Evolutionary conservation across 2,797 vertebrate genomes (phyloP), one percentile per base, ranked within the genome.

Genomic region (Argya squamiceps): DNA sequence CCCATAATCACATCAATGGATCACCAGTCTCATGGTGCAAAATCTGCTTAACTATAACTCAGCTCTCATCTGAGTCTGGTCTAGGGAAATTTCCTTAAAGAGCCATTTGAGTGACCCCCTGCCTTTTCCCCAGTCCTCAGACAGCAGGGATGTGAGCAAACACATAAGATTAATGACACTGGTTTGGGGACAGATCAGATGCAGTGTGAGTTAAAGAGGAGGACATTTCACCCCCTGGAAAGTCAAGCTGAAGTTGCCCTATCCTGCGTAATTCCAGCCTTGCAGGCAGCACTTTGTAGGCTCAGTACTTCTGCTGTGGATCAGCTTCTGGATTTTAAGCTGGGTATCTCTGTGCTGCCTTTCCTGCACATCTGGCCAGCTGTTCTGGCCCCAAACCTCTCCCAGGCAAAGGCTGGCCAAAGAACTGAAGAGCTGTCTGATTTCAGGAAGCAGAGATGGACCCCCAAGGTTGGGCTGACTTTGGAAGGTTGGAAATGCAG

Each of bases 71-170:
- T 74, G 34, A 59, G 44, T 17, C 49, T 74, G 56, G 22, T 32
- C 24, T 10, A 15, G 49, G n/a, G 43, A 71, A 80, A 37, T 80
- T 49, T 60, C 76, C 49, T 89, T 64, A 22, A 74, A 60, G 24
- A 70, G 20, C 32, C 6, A 19, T 75, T 39, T 60, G 23, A 55
- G 15, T 60, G 27, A 34, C n/a, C 44, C 12, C 15, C 23, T 69
- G 53, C n/a, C 67, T 63, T 74, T 22, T 20, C 6, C n/a, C 65
- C 30, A 44, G 0, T 14, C 0, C 0, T 69, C 55, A 76, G 29
- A 15, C 32, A 59, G 43, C 49, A 83, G 67, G 55, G 32, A 32
- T 62, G 56, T 32, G 80, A 91, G 44, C 34, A 84, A 67, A 44
- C 37, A 53, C 34, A 6, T 32, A 67, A 63, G 44, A 36, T 53